Base-by-base conservation (phyloP, 2,797 vertebrate genomes). In the Psittacula echo region DNA sequence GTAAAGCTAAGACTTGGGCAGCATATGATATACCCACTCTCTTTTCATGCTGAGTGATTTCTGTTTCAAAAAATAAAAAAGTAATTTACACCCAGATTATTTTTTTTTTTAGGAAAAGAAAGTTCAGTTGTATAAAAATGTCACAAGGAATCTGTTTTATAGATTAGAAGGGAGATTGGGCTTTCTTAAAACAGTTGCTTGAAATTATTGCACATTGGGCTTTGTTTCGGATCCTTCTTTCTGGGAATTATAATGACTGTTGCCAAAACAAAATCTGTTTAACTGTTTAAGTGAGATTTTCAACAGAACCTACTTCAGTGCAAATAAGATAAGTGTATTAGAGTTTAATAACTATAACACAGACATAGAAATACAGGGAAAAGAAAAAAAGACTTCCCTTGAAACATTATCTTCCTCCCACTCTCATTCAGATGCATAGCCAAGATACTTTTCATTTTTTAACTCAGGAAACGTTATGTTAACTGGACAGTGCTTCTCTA, bases 391-490 rank as follows among this genome's bases (percentile, higher is more conserved):
- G 6, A 5, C 11, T 48, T 53, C 34, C 75, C 54, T 48, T 80
- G 87, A 93, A 94, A 94, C 22, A 53, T 27, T 60, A 19, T 82
- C 82, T 77, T 85, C 64, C 45, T 90, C 80, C 82, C 45, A 67
- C 71, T 75, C 48, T 94, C 92, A 91, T 80, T 91, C 53, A 92
- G 50, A 72, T 53, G 75, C 17, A 77, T 68, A 79, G 87, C 93
- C 96, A 97, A 96, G 54, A 93, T 95, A 74, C 30, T 88, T 96
- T 20, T 89, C 78, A 58, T 90, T 90, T 97, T 97, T 95, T 47
- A 92, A 79, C 54, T 94, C 64, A 71, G 89, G 66, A 96, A 97
- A 96, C 37, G 91, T 37, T 81, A 67, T 60, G 62, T 89, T 81
- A 93, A 96, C 30, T n/a, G 58, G 48, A 64, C 82, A 95, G 64